Evolutionary conservation across 2,797 vertebrate genomes (phyloP).

Genomic region (Botia almorhae): DNA sequence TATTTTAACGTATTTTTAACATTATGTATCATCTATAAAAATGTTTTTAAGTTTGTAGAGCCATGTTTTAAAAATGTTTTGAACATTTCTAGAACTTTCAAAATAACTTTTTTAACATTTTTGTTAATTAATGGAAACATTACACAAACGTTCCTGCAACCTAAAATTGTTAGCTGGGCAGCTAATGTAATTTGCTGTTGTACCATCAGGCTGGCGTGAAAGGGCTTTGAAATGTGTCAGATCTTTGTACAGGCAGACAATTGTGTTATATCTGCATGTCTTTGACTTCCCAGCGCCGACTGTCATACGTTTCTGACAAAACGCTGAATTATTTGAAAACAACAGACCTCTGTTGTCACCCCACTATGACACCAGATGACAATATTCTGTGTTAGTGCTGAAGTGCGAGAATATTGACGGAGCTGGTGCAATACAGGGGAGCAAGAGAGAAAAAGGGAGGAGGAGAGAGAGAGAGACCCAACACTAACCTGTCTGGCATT

Average conservation of each 20-base stretch:
- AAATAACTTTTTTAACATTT: no score
- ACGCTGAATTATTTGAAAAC: slow-evolving; percentile 63
- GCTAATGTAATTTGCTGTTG: background rate
- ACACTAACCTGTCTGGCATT: slow-evolving; percentile 14
- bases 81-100: no score
- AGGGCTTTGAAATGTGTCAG: slow-evolving; percentile 6
- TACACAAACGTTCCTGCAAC: no score
- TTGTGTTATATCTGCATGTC: slow-evolving; percentile 28
- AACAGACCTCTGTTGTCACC: slow-evolving; percentile 60
- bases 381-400: slow-evolving; percentile 62
- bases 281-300: background rate
- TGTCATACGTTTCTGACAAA: slow-evolving; percentile 69
- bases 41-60: no score
- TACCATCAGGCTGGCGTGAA: background rate
- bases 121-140: no score
- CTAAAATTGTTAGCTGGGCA: no score
- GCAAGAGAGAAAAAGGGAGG: slow-evolving; percentile 5
- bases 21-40: no score
- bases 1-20: no score
- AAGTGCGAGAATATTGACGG: slow-evolving; percentile 22
- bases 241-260: slow-evolving; percentile 32
- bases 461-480: slow-evolving; percentile 36
- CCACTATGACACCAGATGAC: slow-evolving; percentile 66
- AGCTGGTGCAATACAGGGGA: slow-evolving; percentile 23
- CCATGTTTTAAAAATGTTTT: no score